Percentiles rank a stretch among this genome's conserved stretches.
Evolutionary conservation across 1,140 invertebrate genomes (phyloP).

Genomic region (Brachionus asplanchnoidis): DNA sequence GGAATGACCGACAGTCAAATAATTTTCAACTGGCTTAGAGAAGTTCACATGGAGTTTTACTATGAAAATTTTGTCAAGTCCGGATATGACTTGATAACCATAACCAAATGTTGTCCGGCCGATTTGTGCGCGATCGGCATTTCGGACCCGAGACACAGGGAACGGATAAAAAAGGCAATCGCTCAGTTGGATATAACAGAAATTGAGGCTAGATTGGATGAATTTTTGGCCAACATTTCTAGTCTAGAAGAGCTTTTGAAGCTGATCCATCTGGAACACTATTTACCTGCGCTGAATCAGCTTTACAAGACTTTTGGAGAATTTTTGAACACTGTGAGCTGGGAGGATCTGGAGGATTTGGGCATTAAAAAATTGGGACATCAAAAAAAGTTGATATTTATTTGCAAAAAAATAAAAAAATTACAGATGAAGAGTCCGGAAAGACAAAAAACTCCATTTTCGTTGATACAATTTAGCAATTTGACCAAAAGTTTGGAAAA

Average conservation of each 20-base stretch:
- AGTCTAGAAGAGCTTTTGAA: constrained; percentile 78
- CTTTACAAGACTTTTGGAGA: constrained; percentile 83
- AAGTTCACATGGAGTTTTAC: constrained; percentile 93
- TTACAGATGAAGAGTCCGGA: constrained; percentile 58
- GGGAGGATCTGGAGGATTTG: constrained; percentile 98
- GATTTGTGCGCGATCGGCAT: constrained; percentile 75
- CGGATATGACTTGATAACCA: constrained; percentile 94
- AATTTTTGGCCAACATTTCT: background rate
- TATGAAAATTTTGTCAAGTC: constrained; percentile 84
- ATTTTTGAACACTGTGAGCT: constrained; percentile 76
- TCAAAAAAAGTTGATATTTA: constrained; percentile 94
- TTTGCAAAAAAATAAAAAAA: constrained; percentile 92
- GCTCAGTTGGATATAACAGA: constrained; percentile 55
- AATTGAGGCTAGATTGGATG: background rate
- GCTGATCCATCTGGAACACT: constrained; percentile 81
- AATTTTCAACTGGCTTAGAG: constrained; percentile 76
- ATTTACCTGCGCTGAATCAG: constrained; percentile 79
- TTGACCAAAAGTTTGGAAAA: constrained; percentile 40
- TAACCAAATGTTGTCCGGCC: constrained; percentile 95
- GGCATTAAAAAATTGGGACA: constrained; percentile 81
- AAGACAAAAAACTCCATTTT: constrained; percentile 36
- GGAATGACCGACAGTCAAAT: constrained; percentile 24
- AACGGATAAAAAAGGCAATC: constrained; percentile 90
- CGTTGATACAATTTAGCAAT: constrained; percentile 35
- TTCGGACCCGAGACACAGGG: constrained; percentile 93